Evolutionary conservation across 2,888 invertebrate genomes (phyloP).

Genomic region (Tuberolachnus salignus): DNA sequence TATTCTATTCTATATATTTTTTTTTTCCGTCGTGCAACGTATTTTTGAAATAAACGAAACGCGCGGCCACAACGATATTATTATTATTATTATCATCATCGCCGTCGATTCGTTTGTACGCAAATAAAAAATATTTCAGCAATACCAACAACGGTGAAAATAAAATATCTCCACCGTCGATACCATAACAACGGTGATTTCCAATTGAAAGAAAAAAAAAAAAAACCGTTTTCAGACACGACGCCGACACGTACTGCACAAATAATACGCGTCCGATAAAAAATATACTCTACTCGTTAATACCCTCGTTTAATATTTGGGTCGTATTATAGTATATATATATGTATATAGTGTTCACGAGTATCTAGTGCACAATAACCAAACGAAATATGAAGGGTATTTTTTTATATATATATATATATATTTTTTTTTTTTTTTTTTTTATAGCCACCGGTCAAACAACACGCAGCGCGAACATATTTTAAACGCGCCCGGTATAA

Average conservation of each 20-base stretch:
- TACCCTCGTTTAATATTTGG: slow-evolving; percentile 15
- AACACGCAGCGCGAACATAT: neutral
- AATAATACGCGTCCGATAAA: neutral
- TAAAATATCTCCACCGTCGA: neutral
- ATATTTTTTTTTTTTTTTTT: neutral
- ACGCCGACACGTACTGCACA: neutral
- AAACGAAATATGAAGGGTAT: neutral
- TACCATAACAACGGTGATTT: neutral
- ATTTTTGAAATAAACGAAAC: too few species aligned
- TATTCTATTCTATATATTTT: too few species aligned
- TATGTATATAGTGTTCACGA: slow-evolving; percentile 1
- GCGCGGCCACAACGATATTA: too few species aligned
- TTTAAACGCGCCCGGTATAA: neutral
- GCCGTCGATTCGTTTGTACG: too few species aligned
- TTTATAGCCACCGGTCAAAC: neutral
- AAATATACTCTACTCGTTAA: too few species aligned
- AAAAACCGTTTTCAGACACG: neutral
- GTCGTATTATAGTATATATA: too few species aligned
- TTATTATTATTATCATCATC: too few species aligned
- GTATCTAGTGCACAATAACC: neutral
- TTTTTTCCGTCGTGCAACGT: too few species aligned
- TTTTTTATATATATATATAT: too few species aligned
- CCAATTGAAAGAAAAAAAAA: neutral
- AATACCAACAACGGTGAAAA: too few species aligned
- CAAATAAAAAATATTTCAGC: too few species aligned